Conservation (phyloP, 2,888 invertebrate species). For the Dicycla oo region DNA sequence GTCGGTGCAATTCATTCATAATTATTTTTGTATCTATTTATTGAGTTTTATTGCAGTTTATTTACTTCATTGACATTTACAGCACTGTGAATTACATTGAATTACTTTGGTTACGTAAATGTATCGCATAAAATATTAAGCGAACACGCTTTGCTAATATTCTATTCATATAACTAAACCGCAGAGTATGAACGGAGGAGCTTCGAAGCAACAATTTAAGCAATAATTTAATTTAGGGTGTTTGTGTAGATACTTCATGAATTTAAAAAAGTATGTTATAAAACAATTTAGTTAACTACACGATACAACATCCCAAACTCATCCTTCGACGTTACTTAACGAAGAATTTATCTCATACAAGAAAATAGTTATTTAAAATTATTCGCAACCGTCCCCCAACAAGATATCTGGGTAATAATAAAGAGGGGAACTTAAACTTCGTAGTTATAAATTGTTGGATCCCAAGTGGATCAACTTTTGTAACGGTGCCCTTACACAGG, state of each 20-base stretch:
- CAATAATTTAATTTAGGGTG: not conserved
- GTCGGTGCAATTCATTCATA: not conserved
- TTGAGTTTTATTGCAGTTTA: no score
- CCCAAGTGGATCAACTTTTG: constrained; percentile 58
- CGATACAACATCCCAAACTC: not conserved
- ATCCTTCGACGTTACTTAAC: constrained; percentile 19
- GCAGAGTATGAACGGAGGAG: constrained; percentile 4
- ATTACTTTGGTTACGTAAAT: constrained; percentile 1
- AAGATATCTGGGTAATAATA: constrained; percentile 63
- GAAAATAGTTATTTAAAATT: constrained; percentile 65
- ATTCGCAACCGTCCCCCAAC: constrained; percentile 53
- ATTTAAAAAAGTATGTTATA: constrained; percentile 1
- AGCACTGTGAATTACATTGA: not conserved
- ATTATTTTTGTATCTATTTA: no score
- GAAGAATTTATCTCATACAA: constrained; percentile 39
- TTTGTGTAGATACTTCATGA: not conserved
- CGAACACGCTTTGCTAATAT: constrained; percentile 12
- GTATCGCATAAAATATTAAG: not conserved
- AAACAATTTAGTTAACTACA: constrained; percentile 20
- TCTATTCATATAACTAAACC: constrained; percentile 4
- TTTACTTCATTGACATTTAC: not conserved
- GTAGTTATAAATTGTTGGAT: constrained; percentile 71
- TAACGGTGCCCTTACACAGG: constrained; percentile 14
- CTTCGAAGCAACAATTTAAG: constrained; percentile 2
- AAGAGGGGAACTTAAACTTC: constrained; percentile 58